Evolutionary conservation across 2,888 invertebrate species (phyloP), one percentile per base, ranked within the genome.

Genomic region (Temnothorax unifasciatus): DNA sequence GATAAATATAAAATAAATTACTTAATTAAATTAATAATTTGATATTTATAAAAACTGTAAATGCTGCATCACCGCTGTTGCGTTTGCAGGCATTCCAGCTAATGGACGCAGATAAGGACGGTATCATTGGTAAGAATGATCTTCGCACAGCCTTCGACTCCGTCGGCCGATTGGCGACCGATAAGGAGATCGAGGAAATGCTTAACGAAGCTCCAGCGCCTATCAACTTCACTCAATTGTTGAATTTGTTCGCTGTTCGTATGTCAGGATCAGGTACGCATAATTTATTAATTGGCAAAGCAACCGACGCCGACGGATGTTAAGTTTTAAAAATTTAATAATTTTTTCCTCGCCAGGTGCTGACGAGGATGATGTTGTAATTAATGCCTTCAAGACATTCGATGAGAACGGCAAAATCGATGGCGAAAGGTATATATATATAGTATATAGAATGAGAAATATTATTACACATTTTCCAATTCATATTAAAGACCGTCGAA

Each of bases 51-150:
- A 13, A 54, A 54, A 50, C 15, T 47, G 9, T 50, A 15, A 66
- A n/a, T 11, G 6, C 8, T 18, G 2, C 8, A 38, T 44, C 2
- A 25, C 1, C 1, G 0, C 13, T 21, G 29, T 34, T 50, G 21
- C 34, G 57, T 84, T 66, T 34, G 8, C 95, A 98, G 97, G 99
- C 98, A 94, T 99, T 99, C 97, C 97, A 97, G 96, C 97, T 99
- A 93, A 99, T 99, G 97, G 99, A 99, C 96, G 97, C 97, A 95
- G 98, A 99, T 96, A 99, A 99, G 96, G 99, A 99, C 95, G 98
- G 98, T 92, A 97, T 98, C 95, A 97, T 97, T 95, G 96, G 97
- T 95, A 98, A 98, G 96, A 97, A 97, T 95, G 98, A 98, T 96
- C 96, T 98, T 95, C 97, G 98, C 95, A 97, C 97, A 94, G 98